These are phyloP conservation scores for Halichoeres trimaculatus DNA, from an alignment of 2,113 vertebrate species.

Conservation along the genomic window DNA sequence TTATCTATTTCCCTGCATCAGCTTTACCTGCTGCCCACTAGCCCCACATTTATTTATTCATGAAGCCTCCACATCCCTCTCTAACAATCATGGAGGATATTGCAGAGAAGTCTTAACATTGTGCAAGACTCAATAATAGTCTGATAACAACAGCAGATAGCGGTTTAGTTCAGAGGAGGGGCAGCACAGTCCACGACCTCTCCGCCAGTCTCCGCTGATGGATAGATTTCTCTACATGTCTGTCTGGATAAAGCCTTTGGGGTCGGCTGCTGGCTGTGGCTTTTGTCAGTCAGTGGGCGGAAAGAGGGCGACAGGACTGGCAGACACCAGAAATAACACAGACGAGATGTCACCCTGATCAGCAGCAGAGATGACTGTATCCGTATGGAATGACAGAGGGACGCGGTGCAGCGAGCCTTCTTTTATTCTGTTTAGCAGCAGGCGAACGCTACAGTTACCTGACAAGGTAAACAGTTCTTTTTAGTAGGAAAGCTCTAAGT, in stretches of 20 bases:
- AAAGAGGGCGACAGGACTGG: slow-evolving; percentile 56
- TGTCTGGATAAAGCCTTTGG: slow-evolving; percentile 62
- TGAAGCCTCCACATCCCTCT: slow-evolving; percentile 6
- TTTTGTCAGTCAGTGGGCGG: slow-evolving; percentile 72
- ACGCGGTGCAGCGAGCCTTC: slow-evolving; percentile 10
- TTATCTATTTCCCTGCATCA: slow-evolving; percentile 26
- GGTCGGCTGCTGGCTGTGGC: slow-evolving; percentile 52
- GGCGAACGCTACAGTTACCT: slow-evolving; percentile 10
- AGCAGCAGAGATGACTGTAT: slow-evolving; percentile 61
- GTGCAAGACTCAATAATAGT: slow-evolving; percentile 37
- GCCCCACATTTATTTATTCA: slow-evolving; percentile 10
- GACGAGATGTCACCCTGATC: slow-evolving; percentile 67
- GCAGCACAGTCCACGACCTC: slow-evolving; percentile 54
- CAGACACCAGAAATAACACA: slow-evolving; percentile 76
- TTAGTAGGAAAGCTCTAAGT: slow-evolving; percentile 1
- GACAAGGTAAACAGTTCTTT: not conserved
- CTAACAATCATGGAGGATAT: slow-evolving; percentile 1
- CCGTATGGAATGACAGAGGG: slow-evolving; percentile 31
- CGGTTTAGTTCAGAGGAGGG: slow-evolving; percentile 24
- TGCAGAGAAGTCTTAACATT: slow-evolving; percentile 17
- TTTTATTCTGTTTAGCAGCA: slow-evolving; percentile 5
- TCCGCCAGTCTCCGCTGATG: slow-evolving; percentile 64
- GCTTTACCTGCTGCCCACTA: not conserved
- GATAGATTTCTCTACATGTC: slow-evolving; percentile 59
- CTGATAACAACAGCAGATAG: slow-evolving; percentile 32